A percentile compares a stretch with the other conserved stretches of the same genome.
These are phyloP conservation scores for Babylonia areolata DNA, from an alignment of 1,140 invertebrate genomes.

Conservation along the genomic window DNA sequence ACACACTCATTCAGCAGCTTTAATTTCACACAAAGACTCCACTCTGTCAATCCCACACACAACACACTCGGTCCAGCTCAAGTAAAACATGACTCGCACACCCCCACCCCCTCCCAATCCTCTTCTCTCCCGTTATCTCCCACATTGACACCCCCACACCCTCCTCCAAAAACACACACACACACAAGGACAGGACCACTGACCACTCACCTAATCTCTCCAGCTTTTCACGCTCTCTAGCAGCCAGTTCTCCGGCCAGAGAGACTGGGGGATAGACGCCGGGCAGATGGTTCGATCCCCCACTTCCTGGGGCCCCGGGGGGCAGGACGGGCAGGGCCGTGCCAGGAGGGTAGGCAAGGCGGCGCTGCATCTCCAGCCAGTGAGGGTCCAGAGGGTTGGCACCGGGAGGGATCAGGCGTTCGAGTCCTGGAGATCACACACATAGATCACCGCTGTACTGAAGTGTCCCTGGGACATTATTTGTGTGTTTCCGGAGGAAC, in stretches of 20 bases:
- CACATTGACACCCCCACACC: neutral
- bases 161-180: neutral
- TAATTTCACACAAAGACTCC: no score
- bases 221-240: slow-evolving; percentile 90
- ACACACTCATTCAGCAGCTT: no score
- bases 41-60: neutral
- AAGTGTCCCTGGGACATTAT: no score
- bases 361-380: slow-evolving; percentile 92
- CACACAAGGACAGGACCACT: neutral
- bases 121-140: neutral
- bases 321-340: slow-evolving; percentile 36
- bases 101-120: neutral
- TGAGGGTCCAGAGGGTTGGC: slow-evolving; percentile 84
- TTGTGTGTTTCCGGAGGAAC: no score
- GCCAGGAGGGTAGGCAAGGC: slow-evolving; percentile 75
- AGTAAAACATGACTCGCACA: no score
- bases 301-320: slow-evolving; percentile 49
- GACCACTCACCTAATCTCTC: slow-evolving; percentile 74
- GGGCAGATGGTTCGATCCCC: slow-evolving; percentile 79
- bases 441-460: no score
- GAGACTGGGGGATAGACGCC: slow-evolving; percentile 79
- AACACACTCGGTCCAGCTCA: neutral
- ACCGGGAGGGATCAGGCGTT: slow-evolving; percentile 64
- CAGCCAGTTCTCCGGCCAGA: slow-evolving; percentile 81
- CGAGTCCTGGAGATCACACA: slow-evolving; percentile 58